Base-by-base conservation (phyloP, 1,140 invertebrate species). In the Drosophila miranda region DNA sequence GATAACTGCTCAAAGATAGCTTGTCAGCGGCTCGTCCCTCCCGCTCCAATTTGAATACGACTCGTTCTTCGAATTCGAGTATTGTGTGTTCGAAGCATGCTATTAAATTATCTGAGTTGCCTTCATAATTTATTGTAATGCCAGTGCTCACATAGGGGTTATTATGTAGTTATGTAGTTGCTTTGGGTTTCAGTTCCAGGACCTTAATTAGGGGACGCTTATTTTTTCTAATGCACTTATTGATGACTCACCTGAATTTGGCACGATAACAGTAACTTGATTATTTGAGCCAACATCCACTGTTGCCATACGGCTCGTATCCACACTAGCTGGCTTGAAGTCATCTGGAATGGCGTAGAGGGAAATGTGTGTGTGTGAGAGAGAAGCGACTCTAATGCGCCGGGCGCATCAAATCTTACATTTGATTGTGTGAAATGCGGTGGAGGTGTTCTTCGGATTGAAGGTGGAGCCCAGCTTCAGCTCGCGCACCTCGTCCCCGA, bases 301-400 rank as follows among this genome's bases (percentile, higher is more conserved):
- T 19, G 93, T 95, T 19, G 97, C 97, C 92, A 96, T 95, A 92
- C 98, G 97, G 63, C 94, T 96, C 13, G 95, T 94, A 92, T 99
- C 98, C 42, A 99, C 96, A 87, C 97, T 98, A 2, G 98, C 98
- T 84, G 98, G 98, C 91, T 99, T 99, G 91, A 99, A 99, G 92
- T 99, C 98, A 96, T 97, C 97, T 98, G 91, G 54, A 94, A 94
- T 38, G 34, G 34, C 34, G 34, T 38, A 38, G 34, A 38, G 34
- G 11, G 21, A 30, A 16, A 42, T 16, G 28, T 6, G 26, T 21
- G 44, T 42, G 62, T 54, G 19, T 71, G 23, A 44, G 23, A 45
- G 19, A 14, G 50, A 5, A 19, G 2, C 8, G 41, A 21, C n/a
- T 9, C 21, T 28, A 21, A 11, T 19, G 28, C 30, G 13, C 16